Evolutionary conservation across 2,113 vertebrate species (phyloP), one percentile per base, ranked within the genome.

Genomic region (Herpetotheres cachinnans): DNA sequence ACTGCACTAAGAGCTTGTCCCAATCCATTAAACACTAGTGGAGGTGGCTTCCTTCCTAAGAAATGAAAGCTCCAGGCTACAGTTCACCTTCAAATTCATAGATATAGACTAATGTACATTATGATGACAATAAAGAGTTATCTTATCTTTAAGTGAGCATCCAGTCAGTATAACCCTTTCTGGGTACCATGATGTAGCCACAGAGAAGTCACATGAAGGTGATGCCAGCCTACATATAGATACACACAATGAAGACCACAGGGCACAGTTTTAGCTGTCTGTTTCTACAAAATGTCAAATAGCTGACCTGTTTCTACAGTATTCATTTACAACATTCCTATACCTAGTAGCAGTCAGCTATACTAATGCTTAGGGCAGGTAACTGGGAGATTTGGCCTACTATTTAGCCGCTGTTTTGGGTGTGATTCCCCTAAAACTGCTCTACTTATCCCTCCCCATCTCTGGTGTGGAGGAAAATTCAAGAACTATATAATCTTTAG

Each of bases 21-120:
- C 91, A 96, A 71, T 15, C 89, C 91, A 95, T 97, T 95, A 95
- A 85, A 88, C 50, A 63, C 70, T 38, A 58, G 74, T 67, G 76
- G 73, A 93, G 70, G 89, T 94, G 87, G 66, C 77, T 95, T 79
- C 92, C 88, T 90, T 46, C 70, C 82, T 80, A 71, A 50, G 58
- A 90, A 94, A 91, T n/a, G 26, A 74, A 63, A 94, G 84, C 94
- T 93, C 54, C 82, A 56, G 94, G 94, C 74, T 91, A 83, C 42
- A 36, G 71, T 80, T 97, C 94, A 97, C 95, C 95, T 96, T 95
- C 93, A 87, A 38, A 73, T 80, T 66, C 86, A 85, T 7, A n/a
- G 86, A 69, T 87, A 92, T 67, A 87, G 32, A 62, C 66, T 77
- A 90, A 80, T 10, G 38, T 30, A 47, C 32, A 15, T 65, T 67